A percentile compares a stretch with the other conserved stretches of the same genome.
Conservation (phyloP, 2,888 invertebrate species). For the Gibbula magus region DNA sequence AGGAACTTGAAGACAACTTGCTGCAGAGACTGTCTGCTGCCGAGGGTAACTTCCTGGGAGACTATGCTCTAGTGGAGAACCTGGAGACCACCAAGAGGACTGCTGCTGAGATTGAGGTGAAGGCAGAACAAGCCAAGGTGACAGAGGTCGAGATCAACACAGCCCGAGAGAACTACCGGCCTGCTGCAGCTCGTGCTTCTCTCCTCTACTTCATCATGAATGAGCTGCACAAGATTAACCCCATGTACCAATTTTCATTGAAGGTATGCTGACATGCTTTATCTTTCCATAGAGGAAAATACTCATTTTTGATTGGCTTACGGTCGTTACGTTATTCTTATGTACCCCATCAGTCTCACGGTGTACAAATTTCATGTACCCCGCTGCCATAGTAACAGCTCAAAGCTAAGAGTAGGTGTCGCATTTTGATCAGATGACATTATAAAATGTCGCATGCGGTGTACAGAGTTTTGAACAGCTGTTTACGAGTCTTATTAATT, state of each 20-base stretch:
- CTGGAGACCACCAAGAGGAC: slow-evolving; percentile 96
- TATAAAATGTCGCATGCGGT: too few relatives aligned
- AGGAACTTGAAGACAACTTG: slow-evolving; percentile 93
- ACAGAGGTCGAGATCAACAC: slow-evolving; percentile 94
- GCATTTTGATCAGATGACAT: too few relatives aligned
- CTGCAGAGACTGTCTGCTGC: slow-evolving; percentile 92
- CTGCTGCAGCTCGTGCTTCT: slow-evolving; percentile 94
- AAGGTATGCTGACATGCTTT: slow-evolving; percentile 80
- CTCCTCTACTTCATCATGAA: slow-evolving; percentile 95
- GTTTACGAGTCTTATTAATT: too few relatives aligned
- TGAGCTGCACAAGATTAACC: slow-evolving; percentile 95
- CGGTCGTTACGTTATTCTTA: too few relatives aligned
- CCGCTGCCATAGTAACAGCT: too few relatives aligned
- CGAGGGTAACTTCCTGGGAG: slow-evolving; percentile 93
- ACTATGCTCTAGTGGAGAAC: slow-evolving; percentile 95
- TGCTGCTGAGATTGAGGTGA: slow-evolving; percentile 92
- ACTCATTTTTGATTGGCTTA: too few relatives aligned
- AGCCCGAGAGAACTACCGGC: slow-evolving; percentile 92
- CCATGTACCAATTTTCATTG: slow-evolving; percentile 96
- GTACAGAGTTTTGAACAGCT: too few relatives aligned
- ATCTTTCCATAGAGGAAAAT: too few relatives aligned
- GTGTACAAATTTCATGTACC: too few relatives aligned
- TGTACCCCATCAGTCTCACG: too few relatives aligned
- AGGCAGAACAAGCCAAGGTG: slow-evolving; percentile 93
- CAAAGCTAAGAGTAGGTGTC: too few relatives aligned